Percentiles rank a stretch among this genome's conserved stretches.
Evolutionary conservation across 1,140 invertebrate species (phyloP).

Genomic region (Pseudobourletiella spinata): DNA sequence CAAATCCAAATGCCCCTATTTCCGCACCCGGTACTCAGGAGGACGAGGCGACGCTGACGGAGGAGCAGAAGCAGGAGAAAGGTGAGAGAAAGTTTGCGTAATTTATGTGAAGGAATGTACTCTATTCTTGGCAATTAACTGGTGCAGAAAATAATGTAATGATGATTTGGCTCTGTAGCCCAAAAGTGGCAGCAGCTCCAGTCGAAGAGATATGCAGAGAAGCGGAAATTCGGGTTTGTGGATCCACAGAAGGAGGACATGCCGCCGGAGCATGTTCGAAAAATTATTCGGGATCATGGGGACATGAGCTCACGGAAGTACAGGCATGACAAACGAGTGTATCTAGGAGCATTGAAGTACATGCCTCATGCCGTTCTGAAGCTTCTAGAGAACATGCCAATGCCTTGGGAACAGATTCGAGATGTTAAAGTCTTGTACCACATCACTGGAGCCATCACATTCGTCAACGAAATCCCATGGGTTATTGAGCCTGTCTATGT

Average conservation of each 20-base stretch:
- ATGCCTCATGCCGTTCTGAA: conserved; percentile 99
- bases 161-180: conserved; percentile 46
- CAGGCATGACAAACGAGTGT: conserved; percentile 96
- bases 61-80: conserved; percentile 24
- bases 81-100: conserved; percentile 5
- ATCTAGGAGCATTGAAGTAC: conserved; percentile 95
- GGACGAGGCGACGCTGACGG: conserved; percentile 16
- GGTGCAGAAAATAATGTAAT: neutral
- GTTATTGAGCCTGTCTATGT: conserved; percentile 99
- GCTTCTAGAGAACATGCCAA: conserved; percentile 98
- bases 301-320: conserved; percentile 99
- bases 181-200: conserved; percentile 98
- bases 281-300: conserved; percentile 98
- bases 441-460: conserved; percentile 99
- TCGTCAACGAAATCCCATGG: conserved; percentile 99
- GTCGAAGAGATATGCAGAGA: conserved; percentile 94
- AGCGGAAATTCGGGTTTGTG: conserved; percentile 96
- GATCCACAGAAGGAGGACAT: conserved; percentile 99
- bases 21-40: conserved; percentile 26
- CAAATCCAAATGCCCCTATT: conserved; percentile 1
- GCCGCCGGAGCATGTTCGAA: conserved; percentile 97
- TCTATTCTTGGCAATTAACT: neutral
- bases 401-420: conserved; percentile 99
- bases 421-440: conserved; percentile 97
- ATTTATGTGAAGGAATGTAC: too few species aligned